These are phyloP conservation scores for Amphilophus citrinellus DNA, from an alignment of 2,113 vertebrate genomes.

Conservation along the genomic window DNA sequence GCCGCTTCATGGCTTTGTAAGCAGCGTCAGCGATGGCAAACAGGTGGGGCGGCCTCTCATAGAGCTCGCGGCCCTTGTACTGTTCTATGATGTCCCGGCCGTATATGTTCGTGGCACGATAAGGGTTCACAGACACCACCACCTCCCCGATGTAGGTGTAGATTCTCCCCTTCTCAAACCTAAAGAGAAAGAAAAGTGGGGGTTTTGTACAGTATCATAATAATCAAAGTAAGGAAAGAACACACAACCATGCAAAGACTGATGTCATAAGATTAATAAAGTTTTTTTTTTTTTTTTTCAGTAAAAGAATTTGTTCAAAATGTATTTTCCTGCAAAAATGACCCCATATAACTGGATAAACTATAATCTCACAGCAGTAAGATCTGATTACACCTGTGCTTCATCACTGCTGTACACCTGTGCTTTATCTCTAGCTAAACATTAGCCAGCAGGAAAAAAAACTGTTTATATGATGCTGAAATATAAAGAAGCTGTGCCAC, in stretches of 20 bases:
- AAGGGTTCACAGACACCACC: slow-evolving; percentile 96
- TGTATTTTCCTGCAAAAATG: neutral
- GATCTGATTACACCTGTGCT: neutral
- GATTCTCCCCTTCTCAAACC: slow-evolving; percentile 97
- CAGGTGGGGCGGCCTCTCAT: slow-evolving; percentile 96
- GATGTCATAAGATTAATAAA: neutral
- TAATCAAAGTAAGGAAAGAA: too few relatives aligned
- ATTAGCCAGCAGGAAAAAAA: neutral
- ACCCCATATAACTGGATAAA: neutral
- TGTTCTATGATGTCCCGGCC: slow-evolving; percentile 91
- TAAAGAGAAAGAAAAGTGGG: slow-evolving; percentile 48
- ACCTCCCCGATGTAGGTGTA: slow-evolving; percentile 97
- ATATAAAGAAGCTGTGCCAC: neutral
- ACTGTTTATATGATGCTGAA: neutral
- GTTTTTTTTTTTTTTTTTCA: too few relatives aligned
- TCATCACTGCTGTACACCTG: neutral
- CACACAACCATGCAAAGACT: too few relatives aligned
- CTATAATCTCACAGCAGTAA: neutral
- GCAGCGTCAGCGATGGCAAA: slow-evolving; percentile 96
- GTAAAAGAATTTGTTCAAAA: neutral
- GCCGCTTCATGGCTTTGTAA: slow-evolving; percentile 98
- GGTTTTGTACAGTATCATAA: too few relatives aligned
- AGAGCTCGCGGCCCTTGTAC: slow-evolving; percentile 94
- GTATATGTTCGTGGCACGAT: slow-evolving; percentile 95
- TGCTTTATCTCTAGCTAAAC: neutral